Conservation (phyloP, 2,797 vertebrate species). For the Micropoecilia bifurca region DNA sequence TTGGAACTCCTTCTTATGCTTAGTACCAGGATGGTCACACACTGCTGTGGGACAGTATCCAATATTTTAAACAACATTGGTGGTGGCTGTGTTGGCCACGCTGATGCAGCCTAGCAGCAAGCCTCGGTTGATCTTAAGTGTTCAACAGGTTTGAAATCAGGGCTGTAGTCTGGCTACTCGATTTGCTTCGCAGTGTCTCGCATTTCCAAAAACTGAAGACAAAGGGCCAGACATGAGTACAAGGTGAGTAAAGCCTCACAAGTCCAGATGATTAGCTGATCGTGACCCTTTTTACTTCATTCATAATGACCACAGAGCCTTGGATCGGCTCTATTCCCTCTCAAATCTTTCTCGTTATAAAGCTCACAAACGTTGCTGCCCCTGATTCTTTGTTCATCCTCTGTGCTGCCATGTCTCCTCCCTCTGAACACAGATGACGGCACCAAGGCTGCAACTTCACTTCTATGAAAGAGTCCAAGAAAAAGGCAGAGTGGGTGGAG, state of each 20-base stretch:
- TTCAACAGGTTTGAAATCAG: background rate
- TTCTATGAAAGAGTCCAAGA: constrained; percentile 24
- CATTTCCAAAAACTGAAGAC: background rate
- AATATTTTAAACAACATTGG: background rate
- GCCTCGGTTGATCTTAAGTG: background rate
- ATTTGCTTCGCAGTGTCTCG: background rate
- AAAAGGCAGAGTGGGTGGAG: constrained; percentile 10
- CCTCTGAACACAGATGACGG: constrained; percentile 18
- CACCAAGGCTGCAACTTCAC: constrained; percentile 48
- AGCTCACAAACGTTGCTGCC: constrained; percentile 12
- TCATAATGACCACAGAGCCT: constrained; percentile 45
- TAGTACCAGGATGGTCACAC: background rate
- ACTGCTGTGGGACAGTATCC: background rate
- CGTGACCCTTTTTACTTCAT: constrained; percentile 3
- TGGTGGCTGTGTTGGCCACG: background rate
- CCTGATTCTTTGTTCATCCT: constrained; percentile 26
- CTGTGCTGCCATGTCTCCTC: constrained; percentile 24
- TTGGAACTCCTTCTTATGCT: background rate
- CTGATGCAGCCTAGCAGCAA: background rate
- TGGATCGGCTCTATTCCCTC: constrained; percentile 32
- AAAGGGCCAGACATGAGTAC: constrained; percentile 3
- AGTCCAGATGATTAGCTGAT: constrained; percentile 13
- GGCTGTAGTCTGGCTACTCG: background rate
- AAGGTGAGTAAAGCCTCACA: constrained; percentile 9
- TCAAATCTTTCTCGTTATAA: constrained; percentile 23